phyloP scores from a whole-genome alignment of 2,797 vertebrate species.

The Syncerus caffer region DNA sequence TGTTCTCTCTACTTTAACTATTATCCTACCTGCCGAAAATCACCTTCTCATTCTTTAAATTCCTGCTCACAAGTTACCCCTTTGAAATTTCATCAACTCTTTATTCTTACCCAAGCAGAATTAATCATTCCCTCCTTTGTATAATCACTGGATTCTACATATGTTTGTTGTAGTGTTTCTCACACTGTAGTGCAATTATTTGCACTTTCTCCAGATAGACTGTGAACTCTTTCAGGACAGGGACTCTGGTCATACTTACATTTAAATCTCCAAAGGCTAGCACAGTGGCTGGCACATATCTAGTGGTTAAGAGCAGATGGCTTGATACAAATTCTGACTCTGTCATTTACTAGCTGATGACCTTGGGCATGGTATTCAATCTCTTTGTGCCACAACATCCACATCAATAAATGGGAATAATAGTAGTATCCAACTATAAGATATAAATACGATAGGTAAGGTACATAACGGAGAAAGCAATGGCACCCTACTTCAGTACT shows the following conservation, averaged over 20 bases:
- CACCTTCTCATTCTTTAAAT: not conserved
- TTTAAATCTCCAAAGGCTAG: not conserved
- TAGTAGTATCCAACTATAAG: not conserved
- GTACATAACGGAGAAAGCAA: not conserved
- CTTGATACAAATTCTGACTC: not conserved
- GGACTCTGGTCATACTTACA: not conserved
- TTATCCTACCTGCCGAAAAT: not conserved
- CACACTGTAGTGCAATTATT: not conserved
- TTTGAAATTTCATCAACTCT: not conserved
- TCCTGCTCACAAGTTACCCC: not conserved
- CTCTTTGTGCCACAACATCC: slow-evolving; percentile 15
- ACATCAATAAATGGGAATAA: not conserved
- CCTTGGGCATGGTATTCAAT: not conserved
- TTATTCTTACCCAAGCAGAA: not conserved
- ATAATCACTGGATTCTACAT: not conserved
- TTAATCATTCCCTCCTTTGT: not conserved
- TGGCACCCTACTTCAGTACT: no score
- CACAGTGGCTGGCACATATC: not conserved
- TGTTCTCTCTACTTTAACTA: not conserved
- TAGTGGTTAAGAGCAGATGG: not conserved
- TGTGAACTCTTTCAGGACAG: not conserved
- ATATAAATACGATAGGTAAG: not conserved
- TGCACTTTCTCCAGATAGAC: not conserved
- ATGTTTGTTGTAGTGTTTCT: not conserved
- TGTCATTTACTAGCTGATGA: not conserved